Evolutionary conservation across 2,113 vertebrate species (phyloP).

Genomic region (Ancistrus triradiatus): DNA sequence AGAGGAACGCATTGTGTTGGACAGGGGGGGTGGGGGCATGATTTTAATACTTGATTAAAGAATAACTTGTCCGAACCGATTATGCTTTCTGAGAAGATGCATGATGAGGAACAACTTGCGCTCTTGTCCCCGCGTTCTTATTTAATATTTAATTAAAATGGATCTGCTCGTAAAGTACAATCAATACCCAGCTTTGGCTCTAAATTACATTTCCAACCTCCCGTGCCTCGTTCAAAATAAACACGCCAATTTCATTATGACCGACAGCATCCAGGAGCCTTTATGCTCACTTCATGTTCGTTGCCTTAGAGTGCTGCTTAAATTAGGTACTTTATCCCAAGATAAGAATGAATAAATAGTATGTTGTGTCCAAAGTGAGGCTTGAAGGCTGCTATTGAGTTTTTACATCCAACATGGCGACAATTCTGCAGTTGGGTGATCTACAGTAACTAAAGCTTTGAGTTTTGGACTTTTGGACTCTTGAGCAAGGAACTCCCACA

Average conservation of each 20-base stretch:
- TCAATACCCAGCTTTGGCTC: constrained; percentile 67
- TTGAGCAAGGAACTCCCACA: too few species aligned
- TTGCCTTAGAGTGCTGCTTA: constrained; percentile 32
- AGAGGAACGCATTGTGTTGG: constrained; percentile 85
- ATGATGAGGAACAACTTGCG: constrained; percentile 55
- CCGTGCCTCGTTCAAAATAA: constrained; percentile 67
- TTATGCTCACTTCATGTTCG: constrained; percentile 41
- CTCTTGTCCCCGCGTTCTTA: constrained; percentile 60
- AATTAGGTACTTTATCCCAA: constrained; percentile 27
- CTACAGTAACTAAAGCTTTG: too few species aligned
- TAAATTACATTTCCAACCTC: constrained; percentile 74
- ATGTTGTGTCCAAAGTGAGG: too few species aligned
- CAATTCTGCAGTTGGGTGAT: too few species aligned
- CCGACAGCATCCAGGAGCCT: constrained; percentile 35
- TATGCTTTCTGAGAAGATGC: constrained; percentile 44
- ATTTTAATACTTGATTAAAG: constrained; percentile 65
- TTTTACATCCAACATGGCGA: too few species aligned
- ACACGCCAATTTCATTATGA: constrained; percentile 57
- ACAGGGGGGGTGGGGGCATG: constrained; percentile 50
- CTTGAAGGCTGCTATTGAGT: too few species aligned
- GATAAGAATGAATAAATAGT: too few species aligned
- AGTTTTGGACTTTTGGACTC: too few species aligned
- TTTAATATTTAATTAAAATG: constrained; percentile 78
- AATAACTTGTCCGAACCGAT: constrained; percentile 51
- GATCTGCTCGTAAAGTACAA: constrained; percentile 70